Percentiles rank a stretch among this genome's conserved stretches.
phyloP scores from a whole-genome alignment of 2,113 vertebrate genomes.

The Oxygymnocypris stewartii region DNA sequence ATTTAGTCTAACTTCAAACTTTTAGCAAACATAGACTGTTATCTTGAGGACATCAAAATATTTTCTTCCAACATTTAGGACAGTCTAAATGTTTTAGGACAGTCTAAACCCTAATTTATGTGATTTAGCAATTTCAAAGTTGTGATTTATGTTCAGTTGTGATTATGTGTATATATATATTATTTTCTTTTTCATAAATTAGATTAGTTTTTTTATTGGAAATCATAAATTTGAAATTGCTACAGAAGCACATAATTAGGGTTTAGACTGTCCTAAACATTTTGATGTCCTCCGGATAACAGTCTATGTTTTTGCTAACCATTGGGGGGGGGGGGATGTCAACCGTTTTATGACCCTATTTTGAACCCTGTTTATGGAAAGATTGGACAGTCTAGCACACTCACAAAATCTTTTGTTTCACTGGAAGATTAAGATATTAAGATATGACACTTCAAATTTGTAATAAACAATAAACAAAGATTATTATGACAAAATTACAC shows the following conservation, averaged over 20 bases:
- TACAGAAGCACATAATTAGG: not conserved
- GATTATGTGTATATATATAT: no score
- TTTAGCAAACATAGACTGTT: not conserved
- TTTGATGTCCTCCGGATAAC: not conserved
- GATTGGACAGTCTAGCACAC: not conserved
- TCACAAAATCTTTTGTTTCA: not conserved
- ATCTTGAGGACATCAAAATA: not conserved
- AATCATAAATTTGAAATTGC: not conserved
- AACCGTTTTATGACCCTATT: not conserved
- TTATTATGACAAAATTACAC: no score
- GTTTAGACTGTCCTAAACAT: not conserved
- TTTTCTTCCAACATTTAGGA: no score
- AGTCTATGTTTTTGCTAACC: no score
- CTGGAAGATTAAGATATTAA: not conserved
- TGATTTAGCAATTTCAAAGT: not conserved
- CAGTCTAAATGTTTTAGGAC: not conserved
- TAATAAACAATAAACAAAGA: no score
- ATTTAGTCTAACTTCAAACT: no score
- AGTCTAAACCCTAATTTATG: not conserved
- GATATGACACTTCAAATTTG: no score
- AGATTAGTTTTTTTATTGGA: not conserved
- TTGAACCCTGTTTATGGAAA: not conserved
- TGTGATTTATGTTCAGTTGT: not conserved
- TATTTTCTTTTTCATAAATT: no score
- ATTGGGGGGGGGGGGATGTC: no score